A percentile compares a stretch with the other conserved stretches of the same genome.
phyloP scores from a whole-genome alignment of 2,888 invertebrate species.

The Drosophila imparisetae region DNA sequence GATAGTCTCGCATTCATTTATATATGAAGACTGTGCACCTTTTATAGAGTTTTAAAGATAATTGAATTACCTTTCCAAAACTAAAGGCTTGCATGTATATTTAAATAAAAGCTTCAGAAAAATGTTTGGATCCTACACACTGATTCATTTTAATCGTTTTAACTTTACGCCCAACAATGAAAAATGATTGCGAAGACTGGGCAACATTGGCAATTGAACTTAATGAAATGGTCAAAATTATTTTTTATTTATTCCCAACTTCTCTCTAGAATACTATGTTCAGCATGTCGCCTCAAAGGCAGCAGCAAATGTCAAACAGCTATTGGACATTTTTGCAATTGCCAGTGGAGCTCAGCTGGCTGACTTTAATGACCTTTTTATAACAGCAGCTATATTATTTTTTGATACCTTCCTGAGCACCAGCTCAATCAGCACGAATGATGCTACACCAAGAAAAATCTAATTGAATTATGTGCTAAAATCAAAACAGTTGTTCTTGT shows the following conservation, averaged over 20 bases:
- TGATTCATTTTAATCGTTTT: not conserved
- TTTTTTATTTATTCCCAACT: not conserved
- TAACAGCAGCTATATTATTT: not conserved
- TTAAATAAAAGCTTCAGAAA: not conserved
- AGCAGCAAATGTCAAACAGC: not conserved
- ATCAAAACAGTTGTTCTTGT: not conserved
- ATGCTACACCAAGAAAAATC: not conserved
- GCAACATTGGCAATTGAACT: not conserved
- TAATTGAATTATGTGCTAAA: not conserved
- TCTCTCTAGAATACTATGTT: not conserved
- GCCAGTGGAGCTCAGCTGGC: not conserved
- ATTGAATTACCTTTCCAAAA: not conserved
- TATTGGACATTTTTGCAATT: not conserved
- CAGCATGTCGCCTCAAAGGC: not conserved
- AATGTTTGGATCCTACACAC: not conserved
- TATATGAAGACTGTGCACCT: no score
- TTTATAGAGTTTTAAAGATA: not conserved
- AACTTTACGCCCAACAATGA: not conserved
- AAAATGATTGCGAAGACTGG: not conserved
- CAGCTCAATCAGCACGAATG: not conserved
- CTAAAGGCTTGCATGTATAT: not conserved
- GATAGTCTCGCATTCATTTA: not conserved
- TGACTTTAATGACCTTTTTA: not conserved
- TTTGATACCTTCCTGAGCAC: not conserved
- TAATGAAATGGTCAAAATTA: not conserved